Evolutionary conservation across 2,888 invertebrate genomes (phyloP), one percentile per base, ranked within the genome.

Genomic region (Volucella inflata): DNA sequence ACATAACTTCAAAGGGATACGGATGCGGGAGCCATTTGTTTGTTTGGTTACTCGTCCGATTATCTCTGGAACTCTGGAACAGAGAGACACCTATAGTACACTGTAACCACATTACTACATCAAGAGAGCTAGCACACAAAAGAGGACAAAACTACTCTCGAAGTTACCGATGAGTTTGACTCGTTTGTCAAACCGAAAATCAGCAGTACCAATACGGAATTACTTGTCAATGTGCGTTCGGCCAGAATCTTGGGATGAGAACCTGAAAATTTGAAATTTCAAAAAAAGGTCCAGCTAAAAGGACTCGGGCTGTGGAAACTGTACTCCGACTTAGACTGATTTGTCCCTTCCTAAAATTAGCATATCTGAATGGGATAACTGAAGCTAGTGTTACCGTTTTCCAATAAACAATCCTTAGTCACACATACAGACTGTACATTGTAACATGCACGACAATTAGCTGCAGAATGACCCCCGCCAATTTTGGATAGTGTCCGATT

Each of bases 171-270:
- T 55, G 80, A 68, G 60, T 59, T 71, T 60, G 21, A 60, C 30
- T 55, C 53, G 75, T 64, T 85, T 80, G 71, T 84, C 75, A 84
- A 75, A 84, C 79, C 76, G 76, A 68, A 85, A 74, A 85, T 79
- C 80, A 81, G 76, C 80, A 81, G 72, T 68, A 62, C 68, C 77
- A 81, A 85, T 85, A 64, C 59, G 72, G 57, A 85, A 72, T 85
- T 68, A 77, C 76, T 77, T 72, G 80, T 76, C 67, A 62, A 50
- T 85, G 80, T 76, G 75, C 80, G 72, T 50, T 72, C 75, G 76
- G 67, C 76, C 71, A 21, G 55, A 50, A 67, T 71, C 2, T 21
- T 60, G 17, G 53, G 53, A 75, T 38, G 70, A 70, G 40, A 71
- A 67, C 53, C 42, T 60, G 38, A 62, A 74, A 79, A 79, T 68